phyloP scores from a whole-genome alignment of 2,888 invertebrate genomes.

The Campoplex capitator region DNA sequence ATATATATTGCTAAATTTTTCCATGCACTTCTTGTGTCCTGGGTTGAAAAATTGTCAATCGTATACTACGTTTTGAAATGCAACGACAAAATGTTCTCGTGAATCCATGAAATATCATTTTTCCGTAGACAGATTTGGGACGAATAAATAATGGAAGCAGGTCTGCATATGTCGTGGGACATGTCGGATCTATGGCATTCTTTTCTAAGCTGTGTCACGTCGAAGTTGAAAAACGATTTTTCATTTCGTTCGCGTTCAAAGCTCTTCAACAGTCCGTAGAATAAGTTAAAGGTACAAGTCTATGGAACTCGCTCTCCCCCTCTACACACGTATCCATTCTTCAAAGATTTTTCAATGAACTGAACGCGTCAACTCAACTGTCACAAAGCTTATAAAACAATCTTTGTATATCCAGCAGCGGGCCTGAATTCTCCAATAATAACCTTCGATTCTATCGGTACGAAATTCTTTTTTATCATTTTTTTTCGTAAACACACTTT shows the following conservation, averaged over 20 bases:
- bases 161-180: background rate
- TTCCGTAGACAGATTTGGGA: background rate
- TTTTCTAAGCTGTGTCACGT: background rate
- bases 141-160: background rate
- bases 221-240: slow-evolving; percentile 6
- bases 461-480: too few relatives aligned
- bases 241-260: background rate
- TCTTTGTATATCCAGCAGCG: background rate
- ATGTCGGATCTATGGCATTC: background rate
- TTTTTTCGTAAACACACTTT: too few relatives aligned
- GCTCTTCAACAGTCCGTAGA: background rate
- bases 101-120: background rate
- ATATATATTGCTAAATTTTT: too few relatives aligned
- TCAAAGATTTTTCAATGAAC: background rate
- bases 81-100: background rate
- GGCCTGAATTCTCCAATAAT: too few relatives aligned
- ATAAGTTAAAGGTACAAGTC: background rate
- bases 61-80: background rate
- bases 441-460: background rate
- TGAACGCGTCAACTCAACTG: background rate
- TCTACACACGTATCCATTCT: background rate
- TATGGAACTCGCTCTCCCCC: background rate
- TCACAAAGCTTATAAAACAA: background rate
- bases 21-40: too few relatives aligned
- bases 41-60: background rate